phyloP scores from a whole-genome alignment of 2,113 vertebrate genomes.

The Aix galericulata region DNA sequence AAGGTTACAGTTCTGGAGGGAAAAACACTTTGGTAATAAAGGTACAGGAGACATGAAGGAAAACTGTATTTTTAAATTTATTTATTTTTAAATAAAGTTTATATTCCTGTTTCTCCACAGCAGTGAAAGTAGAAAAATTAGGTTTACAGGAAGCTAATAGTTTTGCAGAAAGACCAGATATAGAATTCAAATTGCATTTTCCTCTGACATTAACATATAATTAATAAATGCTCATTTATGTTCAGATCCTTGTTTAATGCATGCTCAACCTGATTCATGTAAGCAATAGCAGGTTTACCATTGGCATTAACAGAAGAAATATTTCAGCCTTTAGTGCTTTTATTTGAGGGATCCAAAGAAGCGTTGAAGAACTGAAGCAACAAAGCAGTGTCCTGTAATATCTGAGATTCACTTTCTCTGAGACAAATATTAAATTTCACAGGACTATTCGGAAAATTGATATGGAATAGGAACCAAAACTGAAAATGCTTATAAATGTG shows the following conservation, averaged over 20 bases:
- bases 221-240: background rate
- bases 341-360: background rate
- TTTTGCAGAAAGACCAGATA: background rate
- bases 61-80: background rate
- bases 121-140: background rate
- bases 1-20: background rate
- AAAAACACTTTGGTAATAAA: background rate
- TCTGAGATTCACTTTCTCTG: background rate
- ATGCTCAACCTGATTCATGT: background rate
- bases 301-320: background rate
- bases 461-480: background rate
- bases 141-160: background rate
- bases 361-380: background rate
- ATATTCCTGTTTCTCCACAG: background rate
- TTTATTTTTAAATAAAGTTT: background rate
- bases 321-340: background rate
- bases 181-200: background rate
- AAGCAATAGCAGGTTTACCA: background rate
- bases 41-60: background rate
- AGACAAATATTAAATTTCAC: background rate
- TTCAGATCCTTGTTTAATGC: background rate
- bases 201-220: background rate
- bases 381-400: background rate
- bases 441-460: background rate
- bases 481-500: background rate